Base-by-base conservation (phyloP, 1,140 invertebrate genomes). In the Trissolcus basalis region DNA sequence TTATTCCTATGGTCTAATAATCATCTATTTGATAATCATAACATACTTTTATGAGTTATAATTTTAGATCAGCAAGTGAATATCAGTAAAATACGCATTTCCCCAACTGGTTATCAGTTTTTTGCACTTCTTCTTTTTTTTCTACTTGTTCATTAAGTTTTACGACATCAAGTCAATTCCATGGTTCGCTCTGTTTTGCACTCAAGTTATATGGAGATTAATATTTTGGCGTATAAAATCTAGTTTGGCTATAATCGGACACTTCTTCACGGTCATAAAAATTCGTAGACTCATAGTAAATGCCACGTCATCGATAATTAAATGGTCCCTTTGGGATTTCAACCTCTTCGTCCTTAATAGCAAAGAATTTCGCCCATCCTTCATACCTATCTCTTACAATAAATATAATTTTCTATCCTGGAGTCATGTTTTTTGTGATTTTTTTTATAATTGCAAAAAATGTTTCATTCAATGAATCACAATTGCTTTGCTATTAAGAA, bases 241-340 rank as follows among this genome's bases (percentile, higher is more conserved):
- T 72, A 71, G 33, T 64, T 58, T 27, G n/a, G 7, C 33, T 72
- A 64, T 44, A 13, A 13, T 44, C 8, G 7, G 7, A 13, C 13
- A 13, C n/a, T 39, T 44, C 13, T 13, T 44, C 13, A n/a, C 15
- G 13, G 53, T 51, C 39, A 63, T 63, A 58, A 48, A 70, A 70
- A 61, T 61, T 27, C 49, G 41, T 69, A 41, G 51, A 58, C 13
- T 55, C 19, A 39, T 78, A 32, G 44, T 61, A 61, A 78, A 45
- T 65, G 51, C 59, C 54, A 63, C 43, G 43, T 12, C 60, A 11
- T 59, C 59, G 56, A 77, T 67, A 53, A 79, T 65, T 64, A 74
- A 73, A 79, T 82, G 82, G 82, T 83, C 82, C 82, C 81, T 81
- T 80, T 69, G 82, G 81, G 82, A 83, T 82, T 78, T 63, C 55